Evolutionary conservation across 2,888 invertebrate species (phyloP).

Genomic region (Parasteatoda lunata): DNA sequence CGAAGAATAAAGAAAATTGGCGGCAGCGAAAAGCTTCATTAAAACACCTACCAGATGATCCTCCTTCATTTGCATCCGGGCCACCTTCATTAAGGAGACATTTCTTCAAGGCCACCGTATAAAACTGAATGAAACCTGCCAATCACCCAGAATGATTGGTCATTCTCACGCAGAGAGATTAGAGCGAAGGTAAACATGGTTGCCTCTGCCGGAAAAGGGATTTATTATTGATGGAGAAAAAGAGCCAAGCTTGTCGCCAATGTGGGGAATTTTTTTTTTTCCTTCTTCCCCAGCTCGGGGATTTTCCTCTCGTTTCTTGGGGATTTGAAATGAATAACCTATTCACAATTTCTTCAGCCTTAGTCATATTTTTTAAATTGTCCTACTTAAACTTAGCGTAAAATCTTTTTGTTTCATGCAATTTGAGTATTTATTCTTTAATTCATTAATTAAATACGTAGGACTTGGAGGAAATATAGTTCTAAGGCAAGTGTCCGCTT

Average conservation of each 20-base stretch:
- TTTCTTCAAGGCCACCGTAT: constrained; percentile 55
- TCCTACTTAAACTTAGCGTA: no score
- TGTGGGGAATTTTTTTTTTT: not conserved
- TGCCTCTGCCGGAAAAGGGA: not conserved
- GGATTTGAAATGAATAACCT: no score
- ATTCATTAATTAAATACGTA: no score
- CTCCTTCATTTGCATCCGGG: constrained; percentile 60
- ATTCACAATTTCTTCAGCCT: no score
- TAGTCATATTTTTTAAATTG: no score
- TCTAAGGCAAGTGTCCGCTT: no score
- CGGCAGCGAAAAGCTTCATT: constrained; percentile 44
- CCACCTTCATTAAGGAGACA: constrained; percentile 53
- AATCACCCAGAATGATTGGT: constrained; percentile 64
- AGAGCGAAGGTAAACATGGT: constrained; percentile 37
- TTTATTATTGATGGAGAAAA: not conserved
- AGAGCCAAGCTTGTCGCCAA: constrained; percentile 27
- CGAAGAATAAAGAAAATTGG: constrained; percentile 9
- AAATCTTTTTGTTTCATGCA: no score
- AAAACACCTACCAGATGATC: constrained; percentile 66
- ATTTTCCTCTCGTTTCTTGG: not conserved
- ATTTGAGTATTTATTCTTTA: no score
- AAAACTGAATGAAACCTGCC: constrained; percentile 66
- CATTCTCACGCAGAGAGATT: constrained; percentile 57
- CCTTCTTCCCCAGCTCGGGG: not conserved
- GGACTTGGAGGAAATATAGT: no score